Conservation (phyloP, 1,140 invertebrate species). For the Physella acuta region DNA sequence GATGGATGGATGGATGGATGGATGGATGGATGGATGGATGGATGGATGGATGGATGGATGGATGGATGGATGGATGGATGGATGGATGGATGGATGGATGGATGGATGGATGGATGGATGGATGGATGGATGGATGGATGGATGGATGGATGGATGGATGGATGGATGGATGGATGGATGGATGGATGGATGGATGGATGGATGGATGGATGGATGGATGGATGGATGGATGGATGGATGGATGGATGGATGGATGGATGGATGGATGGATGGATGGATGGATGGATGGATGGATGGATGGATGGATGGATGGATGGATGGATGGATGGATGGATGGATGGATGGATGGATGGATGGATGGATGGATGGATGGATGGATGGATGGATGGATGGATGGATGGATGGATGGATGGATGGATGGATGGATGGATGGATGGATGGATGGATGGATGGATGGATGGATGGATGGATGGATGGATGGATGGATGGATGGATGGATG, state of each 20-base stretch:
- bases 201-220: not conserved
- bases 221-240: not conserved
- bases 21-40: not conserved
- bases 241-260: not conserved
- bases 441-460: no score
- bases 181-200: not conserved
- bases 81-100: not conserved
- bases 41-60: not conserved
- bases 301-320: not conserved
- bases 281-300: not conserved
- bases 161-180: not conserved
- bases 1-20: not conserved
- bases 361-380: not conserved
- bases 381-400: not conserved
- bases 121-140: not conserved
- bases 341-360: not conserved
- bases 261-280: not conserved
- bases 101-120: not conserved
- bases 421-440: not conserved
- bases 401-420: not conserved
- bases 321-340: not conserved
- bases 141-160: not conserved
- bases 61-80: not conserved
- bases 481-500: no score
- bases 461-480: no score